Base-by-base conservation (phyloP, 37 sponge, comb jelly and placozoan species). In the Chondrilla cf. caribensis region DNA sequence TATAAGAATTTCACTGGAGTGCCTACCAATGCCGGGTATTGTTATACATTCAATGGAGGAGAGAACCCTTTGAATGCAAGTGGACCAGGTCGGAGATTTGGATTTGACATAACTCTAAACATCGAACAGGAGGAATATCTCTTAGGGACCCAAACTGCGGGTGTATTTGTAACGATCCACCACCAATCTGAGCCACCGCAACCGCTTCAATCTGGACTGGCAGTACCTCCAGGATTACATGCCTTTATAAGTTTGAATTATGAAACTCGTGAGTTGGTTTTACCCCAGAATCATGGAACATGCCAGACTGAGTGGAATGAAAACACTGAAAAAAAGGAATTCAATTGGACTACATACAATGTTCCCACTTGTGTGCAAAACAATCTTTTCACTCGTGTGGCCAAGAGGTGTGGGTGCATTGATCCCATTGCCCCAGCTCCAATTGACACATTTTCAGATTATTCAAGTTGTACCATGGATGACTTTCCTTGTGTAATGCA, bases 301-400 rank as follows among this genome's bases (percentile, higher is more conserved):
- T 81, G 81, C 33, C n/a, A n/a, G n/a, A n/a, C n/a, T n/a, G n/a
- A n/a, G n/a, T n/a, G n/a, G n/a, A 60, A 17, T 0, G 31, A 60
- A 38, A 32, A 21, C 19, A 24, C 18, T 37, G 28, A 7, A 31
- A 3, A 15, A 18, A 19, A 60, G n/a, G 42, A 58, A 1, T 81
- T 60, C 58, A 38, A 36, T 38, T 70, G 29, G 35, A 38, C 19
- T 11, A 62, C 2, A 11, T 82, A 70, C 37, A 54, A 24, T 38
- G 36, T 82, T 31, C 68, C 83, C 41, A 19, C 54, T 32, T 82
- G 83, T 82, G 42, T 42, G 14, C n/a, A 38, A 1, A 24, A 73
- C 47, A 17, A 73, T 21, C 36, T 39, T 2, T 73, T 25, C 25
- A 43, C 42, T 42, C 21, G 42, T 2, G 44, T 42, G 25, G 38